Conservation (phyloP, 2,113 vertebrate species). For the Dicentrarchus labrax region DNA sequence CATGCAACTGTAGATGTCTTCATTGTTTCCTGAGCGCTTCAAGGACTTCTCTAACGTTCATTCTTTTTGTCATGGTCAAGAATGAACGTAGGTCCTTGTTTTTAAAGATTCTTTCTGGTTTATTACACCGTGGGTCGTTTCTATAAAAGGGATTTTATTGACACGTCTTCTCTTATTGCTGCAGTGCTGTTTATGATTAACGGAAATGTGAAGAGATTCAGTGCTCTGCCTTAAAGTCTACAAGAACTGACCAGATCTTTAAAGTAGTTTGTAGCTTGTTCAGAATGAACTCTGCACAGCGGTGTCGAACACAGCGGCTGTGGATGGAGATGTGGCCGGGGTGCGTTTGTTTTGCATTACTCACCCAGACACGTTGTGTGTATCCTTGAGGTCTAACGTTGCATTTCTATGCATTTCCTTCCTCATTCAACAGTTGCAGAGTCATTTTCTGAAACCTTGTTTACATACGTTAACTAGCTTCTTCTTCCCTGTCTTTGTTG, state of each 20-base stretch:
- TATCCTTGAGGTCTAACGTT: too few relatives aligned
- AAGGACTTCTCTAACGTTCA: neutral
- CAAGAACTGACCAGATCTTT: too few relatives aligned
- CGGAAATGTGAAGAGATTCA: too few relatives aligned
- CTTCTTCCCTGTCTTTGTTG: neutral
- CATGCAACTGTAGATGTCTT: too few relatives aligned
- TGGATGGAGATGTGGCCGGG: too few relatives aligned
- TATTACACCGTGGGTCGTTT: neutral
- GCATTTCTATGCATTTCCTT: neutral
- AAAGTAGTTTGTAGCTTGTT: neutral
- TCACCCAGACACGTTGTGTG: too few relatives aligned
- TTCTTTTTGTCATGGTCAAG: neutral
- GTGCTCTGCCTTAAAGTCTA: neutral
- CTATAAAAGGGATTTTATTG: neutral
- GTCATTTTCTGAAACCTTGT: neutral
- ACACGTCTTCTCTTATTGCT: neutral
- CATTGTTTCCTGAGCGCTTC: neutral
- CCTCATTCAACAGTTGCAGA: too few relatives aligned
- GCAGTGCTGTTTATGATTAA: neutral
- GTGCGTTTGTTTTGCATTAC: neutral
- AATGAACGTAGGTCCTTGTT: neutral
- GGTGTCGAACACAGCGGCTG: too few relatives aligned
- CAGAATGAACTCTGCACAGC: neutral
- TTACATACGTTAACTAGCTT: too few relatives aligned
- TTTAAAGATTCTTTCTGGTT: neutral